Evolutionary conservation across 2,797 vertebrate species (phyloP), one percentile per base, ranked within the genome.

Genomic region (Neomorphus geoffroyi): DNA sequence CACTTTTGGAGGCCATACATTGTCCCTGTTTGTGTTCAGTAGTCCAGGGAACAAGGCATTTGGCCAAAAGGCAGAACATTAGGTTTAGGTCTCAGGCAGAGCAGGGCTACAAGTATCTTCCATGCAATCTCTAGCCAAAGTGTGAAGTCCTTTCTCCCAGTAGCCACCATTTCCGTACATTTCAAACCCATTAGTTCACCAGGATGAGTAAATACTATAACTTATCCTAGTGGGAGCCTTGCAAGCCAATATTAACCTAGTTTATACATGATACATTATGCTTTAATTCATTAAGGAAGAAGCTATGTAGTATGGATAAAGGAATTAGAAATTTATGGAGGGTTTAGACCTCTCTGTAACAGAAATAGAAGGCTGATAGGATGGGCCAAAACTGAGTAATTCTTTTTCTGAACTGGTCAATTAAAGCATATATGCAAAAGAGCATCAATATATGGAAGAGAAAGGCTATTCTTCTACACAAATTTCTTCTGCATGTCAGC

Each of bases 391-490:
- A 89, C 18, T 24, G 6, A 92, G 66, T 60, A 90, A 75, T 10
- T 80, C 45, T 90, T 69, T 75, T 93, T 51, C 70, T 58, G 56
- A 88, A 72, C 30, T 41, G 70, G 37, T 96, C 94, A 94, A 66
- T 94, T 90, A 92, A 92, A 90, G 81, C 3, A 73, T 60, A 80
- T 74, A 91, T 90, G 87, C 80, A 96, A 96, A 95, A 91, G 11
- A 75, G 10, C 41, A 90, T 66, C 74, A 91, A 91, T 92, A 93
- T 73, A 86, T 84, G 27, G 85, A 91, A 84, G 5, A 80, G 48
- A 73, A 96, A 66, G 19, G 62, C 48, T 92, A 88, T 93, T 93
- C 75, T 92, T 95, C 88, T 71, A 81, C 66, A 58, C 9, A 93
- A 91, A 84, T 92, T 88, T 96, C 88, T 92, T 86, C 78, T 35